Evolutionary conservation across 2,113 vertebrate species (phyloP), one percentile per base, ranked within the genome.

Genomic region (Nematolebias whitei): DNA sequence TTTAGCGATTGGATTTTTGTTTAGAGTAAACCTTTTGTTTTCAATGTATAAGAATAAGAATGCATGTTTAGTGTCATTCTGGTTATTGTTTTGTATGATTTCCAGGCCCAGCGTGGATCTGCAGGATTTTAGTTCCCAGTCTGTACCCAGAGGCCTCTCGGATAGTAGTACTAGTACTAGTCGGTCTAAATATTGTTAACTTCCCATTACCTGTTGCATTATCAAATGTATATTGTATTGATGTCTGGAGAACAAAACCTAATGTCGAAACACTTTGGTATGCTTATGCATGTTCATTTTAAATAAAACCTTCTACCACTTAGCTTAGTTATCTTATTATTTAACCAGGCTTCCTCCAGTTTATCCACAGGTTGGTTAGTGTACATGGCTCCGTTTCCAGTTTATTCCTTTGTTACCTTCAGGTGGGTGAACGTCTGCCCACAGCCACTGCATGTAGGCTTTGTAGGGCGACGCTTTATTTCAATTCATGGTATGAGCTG

Each of bases 231-330:
- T 89, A 90, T 90, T 92, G 88, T 92, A 85, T 87, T 88, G 70
- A 83, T 90, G 90, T 90, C 84, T 86, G 78, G 78, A 89, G 81
- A 90, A 83, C 86, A 85, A 80, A 84, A 80, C 74, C 71, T 87
- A 85, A 77, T 90, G 90, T 89, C 85, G 81, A 88, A 88, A 84
- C 81, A 84, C 73, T 78, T 86, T 91, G 90, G 74, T 90, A 91
- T 91, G 89, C 90, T 83, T 87, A 87, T 92, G 91, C 91, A 90
- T 92, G 91, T 92, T 89, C 86, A 86, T 91, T 91, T 92, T 90
- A 91, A 92, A 91, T 91, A 92, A 92, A 92, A 87, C 83, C 60
- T 85, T 87, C 88, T 88, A 87, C 86, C 87, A 90, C 87, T 87
- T 88, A 92, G 89, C 81, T 92, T 87, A 90, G 86, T 90, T 92